Conservation (phyloP, 2,797 vertebrate genomes). For the Leuciscus waleckii region DNA sequence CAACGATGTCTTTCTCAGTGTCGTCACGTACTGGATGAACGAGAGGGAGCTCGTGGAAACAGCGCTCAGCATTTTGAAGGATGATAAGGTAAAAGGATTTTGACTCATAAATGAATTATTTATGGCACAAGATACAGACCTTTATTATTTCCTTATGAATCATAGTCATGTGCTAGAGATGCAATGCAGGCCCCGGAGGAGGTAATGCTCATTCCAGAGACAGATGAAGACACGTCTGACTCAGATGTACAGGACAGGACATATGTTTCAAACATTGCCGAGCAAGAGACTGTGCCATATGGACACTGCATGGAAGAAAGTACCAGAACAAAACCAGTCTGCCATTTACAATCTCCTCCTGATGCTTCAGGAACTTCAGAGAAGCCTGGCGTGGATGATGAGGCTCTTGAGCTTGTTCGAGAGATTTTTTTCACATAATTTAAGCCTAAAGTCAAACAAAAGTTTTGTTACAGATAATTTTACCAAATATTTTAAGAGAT, state of each 20-base stretch:
- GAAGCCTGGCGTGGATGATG: slow-evolving; percentile 54
- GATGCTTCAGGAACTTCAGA: not conserved
- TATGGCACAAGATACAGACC: not conserved
- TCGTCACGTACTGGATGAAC: slow-evolving; percentile 74
- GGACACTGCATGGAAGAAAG: not conserved
- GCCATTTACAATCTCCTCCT: not conserved
- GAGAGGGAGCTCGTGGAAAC: slow-evolving; percentile 75
- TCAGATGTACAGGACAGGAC: slow-evolving; percentile 41
- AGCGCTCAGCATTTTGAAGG: slow-evolving; percentile 58
- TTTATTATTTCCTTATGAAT: not conserved
- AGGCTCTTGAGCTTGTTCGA: slow-evolving; percentile 71
- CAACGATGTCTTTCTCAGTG: slow-evolving; percentile 7
- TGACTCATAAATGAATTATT: not conserved
- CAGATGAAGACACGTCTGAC: slow-evolving; percentile 59
- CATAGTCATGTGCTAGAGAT: slow-evolving; percentile 19
- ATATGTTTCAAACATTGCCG: slow-evolving; percentile 65
- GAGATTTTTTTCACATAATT: slow-evolving; percentile 77
- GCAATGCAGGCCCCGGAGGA: not conserved
- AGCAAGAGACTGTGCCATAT: slow-evolving; percentile 66
- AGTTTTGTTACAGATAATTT: not conserved
- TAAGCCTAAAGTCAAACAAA: not conserved
- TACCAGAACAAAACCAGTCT: slow-evolving; percentile 10
- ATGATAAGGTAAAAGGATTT: slow-evolving; percentile 53
- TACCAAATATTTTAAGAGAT: not conserved
- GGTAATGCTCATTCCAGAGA: slow-evolving; percentile 26